Conservation (phyloP, 2,113 vertebrate species). For the Notarius lentiginosus region DNA sequence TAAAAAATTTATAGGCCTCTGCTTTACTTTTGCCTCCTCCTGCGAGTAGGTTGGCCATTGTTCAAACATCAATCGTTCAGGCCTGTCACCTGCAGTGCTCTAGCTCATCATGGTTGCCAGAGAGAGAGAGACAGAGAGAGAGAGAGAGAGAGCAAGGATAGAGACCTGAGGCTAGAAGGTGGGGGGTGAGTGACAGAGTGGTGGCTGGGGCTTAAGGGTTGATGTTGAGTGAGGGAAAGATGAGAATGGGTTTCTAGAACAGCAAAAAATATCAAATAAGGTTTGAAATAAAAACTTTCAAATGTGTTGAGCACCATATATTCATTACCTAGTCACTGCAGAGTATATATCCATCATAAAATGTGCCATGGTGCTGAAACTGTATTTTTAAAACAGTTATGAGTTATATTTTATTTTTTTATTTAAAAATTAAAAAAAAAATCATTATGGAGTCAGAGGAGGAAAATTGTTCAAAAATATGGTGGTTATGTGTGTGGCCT, state of each 20-base stretch:
- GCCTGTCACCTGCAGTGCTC: conserved; percentile 42
- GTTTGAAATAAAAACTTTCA: neutral
- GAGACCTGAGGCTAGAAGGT: conserved; percentile 13
- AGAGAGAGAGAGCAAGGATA: neutral
- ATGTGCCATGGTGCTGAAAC: neutral
- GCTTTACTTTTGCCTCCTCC: conserved; percentile 47
- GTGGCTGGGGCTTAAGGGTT: neutral
- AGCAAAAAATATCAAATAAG: neutral
- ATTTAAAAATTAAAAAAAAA: neutral
- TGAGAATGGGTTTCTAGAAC: neutral
- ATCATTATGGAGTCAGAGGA: neutral
- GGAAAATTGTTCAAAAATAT: neutral
- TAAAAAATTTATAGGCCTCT: conserved; percentile 59
- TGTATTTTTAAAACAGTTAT: neutral
- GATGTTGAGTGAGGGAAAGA: neutral
- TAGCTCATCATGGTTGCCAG: conserved; percentile 46
- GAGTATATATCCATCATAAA: neutral
- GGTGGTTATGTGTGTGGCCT: neutral
- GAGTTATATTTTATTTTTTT: neutral
- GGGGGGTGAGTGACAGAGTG: neutral
- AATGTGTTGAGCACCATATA: neutral
- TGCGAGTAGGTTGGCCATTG: conserved; percentile 58
- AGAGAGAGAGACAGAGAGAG: neutral
- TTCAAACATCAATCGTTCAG: conserved; percentile 64
- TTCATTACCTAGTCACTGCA: neutral